Conservation (phyloP, 2,113 vertebrate species). For the Motacilla alba region DNA sequence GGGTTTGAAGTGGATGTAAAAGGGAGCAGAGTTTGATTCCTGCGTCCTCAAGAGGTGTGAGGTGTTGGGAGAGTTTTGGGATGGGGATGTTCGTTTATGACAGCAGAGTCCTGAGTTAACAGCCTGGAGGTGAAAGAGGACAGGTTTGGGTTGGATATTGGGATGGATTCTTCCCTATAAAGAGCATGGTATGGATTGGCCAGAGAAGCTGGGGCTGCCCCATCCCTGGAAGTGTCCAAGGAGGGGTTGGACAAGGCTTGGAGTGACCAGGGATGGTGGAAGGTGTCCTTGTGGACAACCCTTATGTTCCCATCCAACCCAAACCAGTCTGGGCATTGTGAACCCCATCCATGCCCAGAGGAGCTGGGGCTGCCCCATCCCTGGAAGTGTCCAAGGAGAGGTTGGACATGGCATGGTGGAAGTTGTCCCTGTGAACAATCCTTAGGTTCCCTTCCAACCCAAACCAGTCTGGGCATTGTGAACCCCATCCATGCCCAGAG, state of each 20-base stretch:
- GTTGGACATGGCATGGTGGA: background rate
- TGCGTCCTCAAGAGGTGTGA: fast-evolving
- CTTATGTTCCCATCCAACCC: background rate
- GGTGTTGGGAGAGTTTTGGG: background rate
- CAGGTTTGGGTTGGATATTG: background rate
- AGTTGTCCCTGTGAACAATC: too few relatives aligned
- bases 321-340: background rate
- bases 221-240: background rate
- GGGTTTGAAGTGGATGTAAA: too few relatives aligned
- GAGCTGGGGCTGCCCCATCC: too few relatives aligned
- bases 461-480: background rate
- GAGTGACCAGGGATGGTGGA: too few relatives aligned
- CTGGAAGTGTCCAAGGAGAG: background rate
- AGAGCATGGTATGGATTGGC: background rate
- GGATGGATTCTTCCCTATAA: background rate
- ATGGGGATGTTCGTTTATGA: fast-evolving
- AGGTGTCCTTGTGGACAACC: too few relatives aligned
- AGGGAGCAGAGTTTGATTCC: too few relatives aligned
- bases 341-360: too few relatives aligned
- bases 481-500: too few relatives aligned
- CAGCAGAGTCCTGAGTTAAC: fast-evolving
- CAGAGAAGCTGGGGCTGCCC: background rate
- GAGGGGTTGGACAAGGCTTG: background rate
- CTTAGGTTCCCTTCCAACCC: background rate
- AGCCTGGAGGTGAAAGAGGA: background rate